These are phyloP conservation scores for Bos indicus DNA, from an alignment of 2,113 vertebrate genomes.

Conservation along the genomic window DNA sequence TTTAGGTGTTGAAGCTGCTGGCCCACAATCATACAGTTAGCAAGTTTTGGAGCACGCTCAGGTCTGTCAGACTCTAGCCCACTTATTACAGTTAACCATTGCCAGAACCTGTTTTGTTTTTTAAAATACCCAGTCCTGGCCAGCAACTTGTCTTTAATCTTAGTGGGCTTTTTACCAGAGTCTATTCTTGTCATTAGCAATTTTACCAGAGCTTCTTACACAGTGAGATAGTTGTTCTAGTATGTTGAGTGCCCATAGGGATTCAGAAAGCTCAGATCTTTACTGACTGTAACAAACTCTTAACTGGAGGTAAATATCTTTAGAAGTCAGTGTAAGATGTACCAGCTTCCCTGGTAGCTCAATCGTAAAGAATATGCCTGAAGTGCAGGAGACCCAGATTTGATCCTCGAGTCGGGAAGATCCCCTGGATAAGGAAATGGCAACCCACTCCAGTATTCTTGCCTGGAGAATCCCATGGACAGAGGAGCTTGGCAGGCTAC, in stretches of 20 bases:
- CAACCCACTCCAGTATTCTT: background rate
- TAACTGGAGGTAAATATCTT: background rate
- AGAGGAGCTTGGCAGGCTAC: background rate
- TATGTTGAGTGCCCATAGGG: background rate
- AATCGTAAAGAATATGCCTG: background rate
- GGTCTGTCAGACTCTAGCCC: background rate
- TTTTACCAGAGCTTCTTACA: background rate
- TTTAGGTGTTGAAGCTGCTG: background rate
- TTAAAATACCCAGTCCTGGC: background rate
- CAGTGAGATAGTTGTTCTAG: background rate
- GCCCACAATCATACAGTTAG: background rate
- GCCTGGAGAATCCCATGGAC: background rate
- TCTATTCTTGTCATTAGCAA: background rate
- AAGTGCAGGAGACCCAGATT: background rate
- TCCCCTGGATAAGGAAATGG: background rate
- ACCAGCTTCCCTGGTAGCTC: background rate
- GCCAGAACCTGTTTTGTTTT: background rate
- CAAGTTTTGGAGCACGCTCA: background rate
- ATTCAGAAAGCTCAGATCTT: slow-evolving; percentile 14
- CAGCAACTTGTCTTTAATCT: background rate
- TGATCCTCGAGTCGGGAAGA: background rate
- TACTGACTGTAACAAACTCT: background rate
- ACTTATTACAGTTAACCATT: slow-evolving; percentile 21
- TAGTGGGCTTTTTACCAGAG: background rate
- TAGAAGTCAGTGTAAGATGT: background rate